A percentile compares a stretch with the other conserved stretches of the same genome.
These are phyloP conservation scores for Lathronympha strigana DNA, from an alignment of 2,888 invertebrate genomes.

Conservation along the genomic window DNA sequence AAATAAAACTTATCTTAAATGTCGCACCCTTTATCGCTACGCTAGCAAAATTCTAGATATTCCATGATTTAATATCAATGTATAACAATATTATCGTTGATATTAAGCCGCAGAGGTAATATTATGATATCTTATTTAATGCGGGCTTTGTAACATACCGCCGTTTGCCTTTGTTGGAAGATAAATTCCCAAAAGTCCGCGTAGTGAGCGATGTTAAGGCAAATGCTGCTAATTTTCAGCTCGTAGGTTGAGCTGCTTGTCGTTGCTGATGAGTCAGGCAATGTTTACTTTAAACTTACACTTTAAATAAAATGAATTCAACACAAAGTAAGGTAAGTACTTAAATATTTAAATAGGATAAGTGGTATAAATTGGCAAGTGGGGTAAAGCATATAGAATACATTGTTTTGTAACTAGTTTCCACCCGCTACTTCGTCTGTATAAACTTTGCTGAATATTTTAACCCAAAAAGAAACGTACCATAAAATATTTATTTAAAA, in stretches of 20 bases:
- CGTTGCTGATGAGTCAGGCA: slow-evolving; percentile 27
- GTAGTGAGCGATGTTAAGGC: slow-evolving; percentile 22
- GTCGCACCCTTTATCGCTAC: no score
- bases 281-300: slow-evolving; percentile 8
- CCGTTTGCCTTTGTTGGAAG: slow-evolving; percentile 37
- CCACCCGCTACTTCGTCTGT: no score
- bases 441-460: no score
- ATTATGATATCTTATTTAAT: slow-evolving; percentile 39
- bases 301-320: slow-evolving; percentile 1
- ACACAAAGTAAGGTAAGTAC: neutral
- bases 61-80: slow-evolving; percentile 50
- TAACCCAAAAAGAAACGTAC: no score
- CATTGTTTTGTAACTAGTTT: no score
- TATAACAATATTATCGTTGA: slow-evolving; percentile 32
- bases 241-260: slow-evolving; percentile 13
- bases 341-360: no score
- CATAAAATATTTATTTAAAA: no score
- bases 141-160: slow-evolving; percentile 27
- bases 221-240: slow-evolving; percentile 31
- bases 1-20: no score
- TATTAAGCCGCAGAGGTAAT: slow-evolving; percentile 34
- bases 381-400: no score
- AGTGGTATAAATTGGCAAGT: no score
- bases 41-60: no score
- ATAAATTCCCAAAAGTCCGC: slow-evolving; percentile 37